Evolutionary conservation across 2,113 vertebrate species (phyloP).

Genomic region (Brachypodius melanocephalos): DNA sequence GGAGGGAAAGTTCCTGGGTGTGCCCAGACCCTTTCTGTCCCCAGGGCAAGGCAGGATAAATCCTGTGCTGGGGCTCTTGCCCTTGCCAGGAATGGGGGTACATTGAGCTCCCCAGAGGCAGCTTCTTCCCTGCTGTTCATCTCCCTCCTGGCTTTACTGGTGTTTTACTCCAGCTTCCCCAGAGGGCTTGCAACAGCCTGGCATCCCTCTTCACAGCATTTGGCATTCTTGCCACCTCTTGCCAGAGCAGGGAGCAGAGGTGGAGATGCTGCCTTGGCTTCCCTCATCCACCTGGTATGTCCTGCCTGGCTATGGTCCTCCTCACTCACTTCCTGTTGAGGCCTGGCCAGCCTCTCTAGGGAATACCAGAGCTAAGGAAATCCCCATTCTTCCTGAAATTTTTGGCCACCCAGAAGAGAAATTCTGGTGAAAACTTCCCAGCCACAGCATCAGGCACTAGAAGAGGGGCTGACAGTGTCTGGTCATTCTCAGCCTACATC

Average conservation of each 20-base stretch:
- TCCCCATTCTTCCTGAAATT: background rate
- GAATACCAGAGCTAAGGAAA: background rate
- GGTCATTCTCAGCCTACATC: background rate
- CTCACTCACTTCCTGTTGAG: background rate
- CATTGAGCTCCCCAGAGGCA: background rate
- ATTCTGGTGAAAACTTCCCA: background rate
- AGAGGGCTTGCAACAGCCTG: fast-evolving
- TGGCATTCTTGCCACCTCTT: background rate
- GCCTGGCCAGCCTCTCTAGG: background rate
- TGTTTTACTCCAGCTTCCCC: background rate
- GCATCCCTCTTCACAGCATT: fast-evolving
- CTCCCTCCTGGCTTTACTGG: fast-evolving
- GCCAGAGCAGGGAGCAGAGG: fast-evolving
- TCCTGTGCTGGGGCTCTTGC: fast-evolving
- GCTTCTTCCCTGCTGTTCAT: background rate
- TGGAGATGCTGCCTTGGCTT: background rate
- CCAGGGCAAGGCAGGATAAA: background rate
- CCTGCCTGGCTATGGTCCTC: background rate
- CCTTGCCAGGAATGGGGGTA: background rate
- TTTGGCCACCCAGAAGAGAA: background rate
- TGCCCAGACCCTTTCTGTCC: background rate
- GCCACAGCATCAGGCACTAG: background rate
- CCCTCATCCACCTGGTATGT: fast-evolving
- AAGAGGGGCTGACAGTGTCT: background rate
- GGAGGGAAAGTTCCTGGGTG: background rate